Base-by-base conservation (phyloP, 2,113 vertebrate genomes). In the Serinus canaria region DNA sequence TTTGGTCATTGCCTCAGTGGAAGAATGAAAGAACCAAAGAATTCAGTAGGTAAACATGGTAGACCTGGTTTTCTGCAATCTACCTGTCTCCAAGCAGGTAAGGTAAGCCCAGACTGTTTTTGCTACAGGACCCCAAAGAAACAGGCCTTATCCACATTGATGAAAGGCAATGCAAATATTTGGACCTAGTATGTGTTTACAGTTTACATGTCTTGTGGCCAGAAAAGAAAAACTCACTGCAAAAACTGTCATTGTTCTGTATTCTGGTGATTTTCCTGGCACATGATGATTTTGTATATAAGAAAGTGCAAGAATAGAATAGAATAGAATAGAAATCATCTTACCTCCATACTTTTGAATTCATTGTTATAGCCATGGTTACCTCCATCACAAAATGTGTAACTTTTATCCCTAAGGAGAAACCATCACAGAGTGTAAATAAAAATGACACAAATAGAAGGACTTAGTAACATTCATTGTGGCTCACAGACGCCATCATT, bases 311-410 rank as follows among this genome's bases (percentile, higher is more conserved):
- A 55, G 52, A 78, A 47, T 28, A 33, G 9, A 63, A 78, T 11
- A 33, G 9, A 63, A 78, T 11, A 44, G 20, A 86, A 62, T 11
- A 75, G 33, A 82, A 74, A 31, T 41, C 24, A 50, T 67, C 98
- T 97, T 97, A 99, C 99, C 99, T 99, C 98, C 99, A 99, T 99
- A 97, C 98, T 99, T 97, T 96, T 98, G 96, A 99, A 99, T 66
- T 98, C 75, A 2, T 99, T 99, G 97, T 99, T 97, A 43, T 99
- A 99, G 70, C 99, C 99, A 44, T 99, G 99, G 96, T 98, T 98
- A 55, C 99, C 99, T 15, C 98, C 98, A 4, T 37, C 90, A 92
- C 99, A 99, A 82, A 11, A 97, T 27, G 96, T 98, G 41, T 97
- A 98, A 13, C 2, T 3, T 9, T 3, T 2, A 3, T 84, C 85